Conservation (phyloP, 2,888 invertebrate species). For the Agapostemon virescens region DNA sequence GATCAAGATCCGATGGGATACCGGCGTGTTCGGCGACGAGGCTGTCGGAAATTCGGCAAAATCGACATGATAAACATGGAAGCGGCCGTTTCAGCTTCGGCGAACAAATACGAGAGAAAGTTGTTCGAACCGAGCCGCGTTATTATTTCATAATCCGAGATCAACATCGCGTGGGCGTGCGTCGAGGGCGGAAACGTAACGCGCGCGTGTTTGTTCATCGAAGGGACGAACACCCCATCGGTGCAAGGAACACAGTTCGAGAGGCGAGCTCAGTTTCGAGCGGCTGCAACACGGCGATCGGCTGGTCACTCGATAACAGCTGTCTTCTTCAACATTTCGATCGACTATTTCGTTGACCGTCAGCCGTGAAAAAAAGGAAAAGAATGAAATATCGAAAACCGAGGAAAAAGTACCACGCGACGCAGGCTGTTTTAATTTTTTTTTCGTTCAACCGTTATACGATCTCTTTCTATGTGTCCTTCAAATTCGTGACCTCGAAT, state of each 20-base stretch:
- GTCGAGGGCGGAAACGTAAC: constrained; percentile 65
- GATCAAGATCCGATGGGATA: neutral
- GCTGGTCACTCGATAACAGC: constrained; percentile 75
- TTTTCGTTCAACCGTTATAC: neutral
- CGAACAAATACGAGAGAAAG: constrained; percentile 35
- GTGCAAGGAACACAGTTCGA: constrained; percentile 65
- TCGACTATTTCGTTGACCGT: constrained; percentile 53
- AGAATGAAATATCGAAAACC: neutral
- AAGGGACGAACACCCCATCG: constrained; percentile 63
- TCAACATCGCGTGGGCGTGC: constrained; percentile 61
- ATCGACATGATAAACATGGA: neutral
- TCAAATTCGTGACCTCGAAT: neutral
- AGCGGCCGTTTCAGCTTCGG: neutral
- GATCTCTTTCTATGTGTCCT: neutral
- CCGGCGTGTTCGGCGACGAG: neutral
- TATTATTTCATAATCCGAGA: constrained; percentile 61
- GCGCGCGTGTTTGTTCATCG: constrained; percentile 67
- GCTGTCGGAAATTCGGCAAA: neutral
- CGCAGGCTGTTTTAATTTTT: neutral
- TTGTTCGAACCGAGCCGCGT: constrained; percentile 37
- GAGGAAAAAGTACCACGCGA: neutral
- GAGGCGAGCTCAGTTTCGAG: constrained; percentile 63
- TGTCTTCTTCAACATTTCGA: constrained; percentile 69
- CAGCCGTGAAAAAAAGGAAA: constrained; percentile 7
- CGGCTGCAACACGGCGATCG: constrained; percentile 67